A percentile compares a stretch with the other conserved stretches of the same genome.
These are phyloP conservation scores for Calephelis virginiensis DNA, from an alignment of 1,140 invertebrate species.

Conservation along the genomic window DNA sequence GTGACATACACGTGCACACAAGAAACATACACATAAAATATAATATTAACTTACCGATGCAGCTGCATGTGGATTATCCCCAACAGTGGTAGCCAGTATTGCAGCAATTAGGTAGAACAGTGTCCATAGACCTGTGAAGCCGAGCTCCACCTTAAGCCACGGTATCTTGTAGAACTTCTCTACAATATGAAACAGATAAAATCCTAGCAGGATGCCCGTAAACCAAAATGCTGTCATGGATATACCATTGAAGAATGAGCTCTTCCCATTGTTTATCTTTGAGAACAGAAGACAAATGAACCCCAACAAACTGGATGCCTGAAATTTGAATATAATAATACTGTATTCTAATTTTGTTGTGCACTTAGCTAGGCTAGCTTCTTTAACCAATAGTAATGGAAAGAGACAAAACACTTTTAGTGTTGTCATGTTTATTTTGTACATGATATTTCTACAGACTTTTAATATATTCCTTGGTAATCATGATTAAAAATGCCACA, in stretches of 20 bases:
- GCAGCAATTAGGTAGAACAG: conserved; percentile 86
- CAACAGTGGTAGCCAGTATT: conserved; percentile 80
- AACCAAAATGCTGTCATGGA: conserved; percentile 92
- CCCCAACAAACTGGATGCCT: conserved; percentile 88
- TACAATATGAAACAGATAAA: conserved; percentile 92
- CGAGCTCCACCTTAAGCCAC: conserved; percentile 91
- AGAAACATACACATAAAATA: not conserved
- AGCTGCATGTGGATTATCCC: conserved; percentile 79
- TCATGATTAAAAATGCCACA: too few relatives aligned
- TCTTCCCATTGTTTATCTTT: conserved; percentile 72
- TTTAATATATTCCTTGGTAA: too few relatives aligned
- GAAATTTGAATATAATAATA: conserved; percentile 39
- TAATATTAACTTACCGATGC: conserved; percentile 82
- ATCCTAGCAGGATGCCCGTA: conserved; percentile 87
- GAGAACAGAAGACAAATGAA: conserved; percentile 90
- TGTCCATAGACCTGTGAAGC: conserved; percentile 85
- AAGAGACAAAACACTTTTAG: too few relatives aligned
- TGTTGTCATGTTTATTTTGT: too few relatives aligned
- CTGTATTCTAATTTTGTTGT: too few relatives aligned
- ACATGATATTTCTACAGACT: too few relatives aligned
- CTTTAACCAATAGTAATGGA: too few relatives aligned
- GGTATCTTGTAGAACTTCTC: conserved; percentile 92
- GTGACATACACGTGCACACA: too few relatives aligned
- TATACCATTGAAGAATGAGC: conserved; percentile 87
- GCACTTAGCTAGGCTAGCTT: too few relatives aligned